Base-by-base conservation (phyloP, 2,888 invertebrate species). In the Euplexia lucipara region DNA sequence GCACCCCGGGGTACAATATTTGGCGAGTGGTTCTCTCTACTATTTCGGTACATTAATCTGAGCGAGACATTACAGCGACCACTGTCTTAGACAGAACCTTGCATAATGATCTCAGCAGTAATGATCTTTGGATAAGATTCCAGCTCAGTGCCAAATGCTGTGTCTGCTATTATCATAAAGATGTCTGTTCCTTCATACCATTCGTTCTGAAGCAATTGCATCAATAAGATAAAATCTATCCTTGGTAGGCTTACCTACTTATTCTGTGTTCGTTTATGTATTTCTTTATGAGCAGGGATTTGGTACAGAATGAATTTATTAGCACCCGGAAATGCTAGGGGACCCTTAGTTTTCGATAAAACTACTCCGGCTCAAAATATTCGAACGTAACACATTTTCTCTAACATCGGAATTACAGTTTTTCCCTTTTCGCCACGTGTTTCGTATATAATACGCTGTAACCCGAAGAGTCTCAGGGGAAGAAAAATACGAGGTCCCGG, bases 1-100 rank as follows among this genome's bases (percentile, higher is more conserved):
- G 75, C 66, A 69, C 80, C 68, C 73, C 0, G 2, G 77, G 70
- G 81, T 58, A 47, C 71, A 66, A 70, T 81, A 78, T 68, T 75
- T 72, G 68, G 70, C 67, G n/a, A 65, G 59, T 44, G 39, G 42
- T 60, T 63, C 73, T 52, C 57, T 64, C 35, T 62, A 48, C 47
- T 52, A 61, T 78, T 79, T 74, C 61, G 61, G 66, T 44, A 68
- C 76, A 83, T 87, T 83, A 85, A 81, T 83, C 78, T 70, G 58
- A 65, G 67, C 54, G 56, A 64, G 69, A 70, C 70, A 70, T 78
- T 78, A 73, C 59, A 30, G 49, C 51, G 51, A 58, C 59, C 57
- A 73, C 59, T 79, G 79, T 78, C 80, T 83, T 47, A 79, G 74
- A 80, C 79, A 81, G 71, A 58, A 35, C 73, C 79, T 80, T 83